A percentile compares a stretch with the other conserved stretches of the same genome.
These are phyloP conservation scores for Heliconius cydno DNA, from an alignment of 2,888 invertebrate genomes.

Conservation along the genomic window DNA sequence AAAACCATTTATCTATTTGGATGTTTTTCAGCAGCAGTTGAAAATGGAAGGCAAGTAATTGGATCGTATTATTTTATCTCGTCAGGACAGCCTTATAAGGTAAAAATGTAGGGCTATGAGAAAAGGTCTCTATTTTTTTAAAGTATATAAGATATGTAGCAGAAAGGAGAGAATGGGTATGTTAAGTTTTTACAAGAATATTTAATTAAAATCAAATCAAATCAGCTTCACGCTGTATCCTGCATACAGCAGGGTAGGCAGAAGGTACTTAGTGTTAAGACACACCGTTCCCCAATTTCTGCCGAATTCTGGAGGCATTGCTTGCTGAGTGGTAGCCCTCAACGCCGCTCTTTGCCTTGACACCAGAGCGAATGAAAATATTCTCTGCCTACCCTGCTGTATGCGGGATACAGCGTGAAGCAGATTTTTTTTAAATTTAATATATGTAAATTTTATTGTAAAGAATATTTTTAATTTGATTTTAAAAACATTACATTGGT, in stretches of 20 bases:
- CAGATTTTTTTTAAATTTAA: no score
- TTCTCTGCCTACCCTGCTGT: no score
- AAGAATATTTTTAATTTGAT: not conserved
- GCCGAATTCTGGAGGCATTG: no score
- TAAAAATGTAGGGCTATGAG: not conserved
- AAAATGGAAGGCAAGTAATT: conserved; percentile 46
- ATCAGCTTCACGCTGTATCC: no score
- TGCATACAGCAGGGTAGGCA: no score
- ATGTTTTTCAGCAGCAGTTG: conserved; percentile 54
- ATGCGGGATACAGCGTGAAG: no score
- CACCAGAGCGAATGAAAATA: no score
- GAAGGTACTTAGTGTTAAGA: no score
- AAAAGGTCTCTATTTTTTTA: not conserved
- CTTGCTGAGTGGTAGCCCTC: no score
- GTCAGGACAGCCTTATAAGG: not conserved
- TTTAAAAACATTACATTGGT: not conserved
- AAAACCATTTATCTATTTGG: conserved; percentile 54
- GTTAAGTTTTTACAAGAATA: not conserved
- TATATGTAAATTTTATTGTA: not conserved
- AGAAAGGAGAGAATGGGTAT: not conserved
- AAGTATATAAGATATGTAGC: not conserved
- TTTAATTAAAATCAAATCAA: not conserved
- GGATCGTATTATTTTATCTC: conserved; percentile 22
- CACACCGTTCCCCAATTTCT: no score
- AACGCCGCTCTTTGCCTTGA: no score